phyloP scores from a whole-genome alignment of 2,888 invertebrate genomes.

The Dolichomitus sp. region DNA sequence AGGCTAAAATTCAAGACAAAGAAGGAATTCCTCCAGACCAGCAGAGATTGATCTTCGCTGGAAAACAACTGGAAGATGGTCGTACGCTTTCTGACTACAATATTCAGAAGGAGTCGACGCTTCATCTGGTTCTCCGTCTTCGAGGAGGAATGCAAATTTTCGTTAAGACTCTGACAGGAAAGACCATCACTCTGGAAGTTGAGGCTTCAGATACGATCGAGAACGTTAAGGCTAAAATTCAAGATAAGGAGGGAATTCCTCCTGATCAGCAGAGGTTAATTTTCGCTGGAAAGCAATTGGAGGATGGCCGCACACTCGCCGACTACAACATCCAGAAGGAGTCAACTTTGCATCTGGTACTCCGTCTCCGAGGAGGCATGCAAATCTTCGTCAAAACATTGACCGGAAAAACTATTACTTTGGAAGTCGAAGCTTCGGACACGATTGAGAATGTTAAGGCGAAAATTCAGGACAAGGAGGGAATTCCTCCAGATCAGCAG shows the following conservation, averaged over 20 bases:
- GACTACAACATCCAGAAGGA: conserved; percentile 26
- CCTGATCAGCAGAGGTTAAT: conserved; percentile 23
- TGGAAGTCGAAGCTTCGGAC: conserved; percentile 65
- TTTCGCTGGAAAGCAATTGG: conserved; percentile 12
- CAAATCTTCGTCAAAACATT: conserved; percentile 62
- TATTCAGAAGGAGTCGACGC: conserved; percentile 65
- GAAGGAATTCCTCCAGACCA: too few relatives aligned
- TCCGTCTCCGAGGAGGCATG: conserved; percentile 15
- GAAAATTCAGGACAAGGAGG: conserved; percentile 71
- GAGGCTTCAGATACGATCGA: conserved; percentile 7
- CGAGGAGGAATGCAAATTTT: conserved; percentile 52
- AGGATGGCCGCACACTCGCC: conserved; percentile 2
- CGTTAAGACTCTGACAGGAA: conserved; percentile 66
- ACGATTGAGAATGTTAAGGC: conserved; percentile 71
- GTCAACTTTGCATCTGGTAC: conserved; percentile 1
- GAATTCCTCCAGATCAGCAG: conserved; percentile 70
- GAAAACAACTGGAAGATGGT: conserved; percentile 41
- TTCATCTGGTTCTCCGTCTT: conserved; percentile 60
- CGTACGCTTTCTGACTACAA: conserved; percentile 52
- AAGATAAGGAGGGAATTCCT: conserved; percentile 20
- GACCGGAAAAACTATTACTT: conserved; percentile 70
- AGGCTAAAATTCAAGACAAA: too few relatives aligned
- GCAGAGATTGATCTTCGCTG: too few relatives aligned
- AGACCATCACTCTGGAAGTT: conserved; percentile 56
- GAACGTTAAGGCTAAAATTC: conserved; percentile 16